Conservation (phyloP, 2,797 vertebrate species). For the Anguilla marmorata region DNA sequence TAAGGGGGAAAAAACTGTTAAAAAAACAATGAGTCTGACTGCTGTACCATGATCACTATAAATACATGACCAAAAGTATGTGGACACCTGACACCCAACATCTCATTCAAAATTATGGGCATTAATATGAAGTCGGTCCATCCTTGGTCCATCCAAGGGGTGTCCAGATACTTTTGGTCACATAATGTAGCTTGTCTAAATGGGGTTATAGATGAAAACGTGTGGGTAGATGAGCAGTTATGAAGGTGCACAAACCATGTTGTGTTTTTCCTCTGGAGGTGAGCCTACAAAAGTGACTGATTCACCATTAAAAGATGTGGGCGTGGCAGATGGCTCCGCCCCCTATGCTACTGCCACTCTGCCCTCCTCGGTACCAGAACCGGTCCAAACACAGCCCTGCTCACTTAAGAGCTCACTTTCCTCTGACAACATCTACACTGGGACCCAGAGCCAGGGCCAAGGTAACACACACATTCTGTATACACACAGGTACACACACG, state of each 20-base stretch:
- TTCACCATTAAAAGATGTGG: conserved; percentile 77
- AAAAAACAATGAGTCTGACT: neutral
- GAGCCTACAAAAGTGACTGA: conserved; percentile 69
- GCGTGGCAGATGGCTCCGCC: conserved; percentile 63
- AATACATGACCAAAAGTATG: too few relatives aligned
- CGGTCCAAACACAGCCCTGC: conserved; percentile 97
- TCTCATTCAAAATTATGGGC: too few relatives aligned
- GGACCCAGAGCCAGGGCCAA: conserved; percentile 80
- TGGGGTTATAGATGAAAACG: neutral
- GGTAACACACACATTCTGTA: conserved; percentile 72
- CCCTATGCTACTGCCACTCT: conserved; percentile 69
- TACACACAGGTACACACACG: conserved; percentile 31
- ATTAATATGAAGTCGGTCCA: too few relatives aligned
- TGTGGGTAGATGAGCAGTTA: neutral
- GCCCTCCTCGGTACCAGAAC: conserved; percentile 72
- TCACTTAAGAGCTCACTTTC: conserved; percentile 96
- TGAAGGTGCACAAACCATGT: neutral
- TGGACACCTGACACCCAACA: too few relatives aligned
- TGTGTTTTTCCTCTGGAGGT: conserved; percentile 43
- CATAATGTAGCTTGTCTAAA: neutral
- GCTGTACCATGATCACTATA: neutral
- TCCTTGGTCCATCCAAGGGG: too few relatives aligned
- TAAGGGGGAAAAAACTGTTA: neutral
- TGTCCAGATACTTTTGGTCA: too few relatives aligned
- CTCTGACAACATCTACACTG: conserved; percentile 90